A percentile compares a stretch with the other conserved stretches of the same genome.
These are phyloP conservation scores for Gavia stellata DNA, from an alignment of 2,113 vertebrate genomes.

Conservation along the genomic window DNA sequence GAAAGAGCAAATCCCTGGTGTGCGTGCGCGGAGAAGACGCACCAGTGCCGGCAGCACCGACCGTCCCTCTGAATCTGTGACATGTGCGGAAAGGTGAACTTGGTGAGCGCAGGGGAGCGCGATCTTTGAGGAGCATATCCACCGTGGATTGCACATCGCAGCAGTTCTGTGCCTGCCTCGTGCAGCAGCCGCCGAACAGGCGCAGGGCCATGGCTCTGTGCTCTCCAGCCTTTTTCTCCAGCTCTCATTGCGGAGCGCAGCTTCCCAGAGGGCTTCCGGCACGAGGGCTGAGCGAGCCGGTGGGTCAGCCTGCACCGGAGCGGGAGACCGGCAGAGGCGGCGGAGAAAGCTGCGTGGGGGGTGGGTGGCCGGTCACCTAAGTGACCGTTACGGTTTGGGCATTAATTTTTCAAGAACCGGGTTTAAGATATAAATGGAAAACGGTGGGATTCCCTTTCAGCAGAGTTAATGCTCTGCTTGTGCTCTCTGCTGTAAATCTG, in stretches of 20 bases:
- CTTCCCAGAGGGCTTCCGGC: not conserved
- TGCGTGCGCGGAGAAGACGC: fast-evolving
- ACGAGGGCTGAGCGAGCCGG: not conserved
- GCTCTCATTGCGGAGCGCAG: not conserved
- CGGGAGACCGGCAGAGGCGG: not conserved
- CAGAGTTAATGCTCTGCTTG: not conserved
- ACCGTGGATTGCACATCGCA: not conserved
- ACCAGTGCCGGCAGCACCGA: not conserved
- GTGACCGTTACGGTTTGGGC: not conserved
- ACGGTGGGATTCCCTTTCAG: not conserved
- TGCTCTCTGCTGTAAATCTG: not conserved
- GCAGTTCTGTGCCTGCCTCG: not conserved
- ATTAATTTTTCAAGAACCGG: not conserved
- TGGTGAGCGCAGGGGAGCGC: not conserved
- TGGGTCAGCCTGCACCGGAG: not conserved
- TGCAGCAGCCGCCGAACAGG: not conserved
- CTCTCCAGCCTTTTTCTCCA: not conserved
- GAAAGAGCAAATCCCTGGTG: not conserved
- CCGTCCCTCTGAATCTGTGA: not conserved
- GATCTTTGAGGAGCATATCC: no score
- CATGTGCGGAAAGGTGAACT: no score
- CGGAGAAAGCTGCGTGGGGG: not conserved
- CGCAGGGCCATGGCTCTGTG: not conserved
- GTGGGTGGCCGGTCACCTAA: fast-evolving
- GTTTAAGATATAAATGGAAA: not conserved